Evolutionary conservation across 2,888 invertebrate genomes (phyloP).

Genomic region (Cantharis nigra): DNA sequence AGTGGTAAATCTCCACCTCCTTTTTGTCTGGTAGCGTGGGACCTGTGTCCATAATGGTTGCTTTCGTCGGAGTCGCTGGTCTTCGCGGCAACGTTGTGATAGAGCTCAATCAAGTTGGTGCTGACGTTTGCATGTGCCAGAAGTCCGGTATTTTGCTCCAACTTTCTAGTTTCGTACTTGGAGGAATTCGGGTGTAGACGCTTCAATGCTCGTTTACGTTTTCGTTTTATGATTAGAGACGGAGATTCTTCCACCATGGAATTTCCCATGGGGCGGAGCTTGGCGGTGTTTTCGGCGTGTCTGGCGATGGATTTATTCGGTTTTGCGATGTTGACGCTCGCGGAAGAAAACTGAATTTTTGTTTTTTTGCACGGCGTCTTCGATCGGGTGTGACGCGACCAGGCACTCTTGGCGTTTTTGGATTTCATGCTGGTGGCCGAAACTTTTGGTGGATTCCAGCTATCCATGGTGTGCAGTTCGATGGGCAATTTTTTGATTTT

Average conservation of each 20-base stretch:
- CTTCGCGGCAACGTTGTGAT: slow-evolving; percentile 51
- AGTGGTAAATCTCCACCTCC: slow-evolving; percentile 14
- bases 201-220: slow-evolving; percentile 20
- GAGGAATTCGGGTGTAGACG: slow-evolving; percentile 9
- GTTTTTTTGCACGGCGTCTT: not conserved
- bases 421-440: slow-evolving; percentile 21
- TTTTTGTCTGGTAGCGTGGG: not conserved
- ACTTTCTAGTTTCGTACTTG: not conserved
- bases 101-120: slow-evolving; percentile 51
- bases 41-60: not conserved
- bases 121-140: not conserved
- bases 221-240: slow-evolving; percentile 15
- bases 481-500: not conserved
- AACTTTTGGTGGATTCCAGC: not conserved
- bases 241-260: slow-evolving; percentile 24
- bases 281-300: slow-evolving; percentile 31
- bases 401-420: not conserved
- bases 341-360: slow-evolving; percentile 26
- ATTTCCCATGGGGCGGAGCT: slow-evolving; percentile 17
- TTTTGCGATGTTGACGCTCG: slow-evolving; percentile 25
- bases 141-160: not conserved
- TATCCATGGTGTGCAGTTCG: not conserved
- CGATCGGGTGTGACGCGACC: not conserved
- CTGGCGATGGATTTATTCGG: slow-evolving; percentile 31
- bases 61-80: slow-evolving; percentile 50